Evolutionary conservation across 2,797 vertebrate species (phyloP).

Genomic region (Rhabdomys pumilio): DNA sequence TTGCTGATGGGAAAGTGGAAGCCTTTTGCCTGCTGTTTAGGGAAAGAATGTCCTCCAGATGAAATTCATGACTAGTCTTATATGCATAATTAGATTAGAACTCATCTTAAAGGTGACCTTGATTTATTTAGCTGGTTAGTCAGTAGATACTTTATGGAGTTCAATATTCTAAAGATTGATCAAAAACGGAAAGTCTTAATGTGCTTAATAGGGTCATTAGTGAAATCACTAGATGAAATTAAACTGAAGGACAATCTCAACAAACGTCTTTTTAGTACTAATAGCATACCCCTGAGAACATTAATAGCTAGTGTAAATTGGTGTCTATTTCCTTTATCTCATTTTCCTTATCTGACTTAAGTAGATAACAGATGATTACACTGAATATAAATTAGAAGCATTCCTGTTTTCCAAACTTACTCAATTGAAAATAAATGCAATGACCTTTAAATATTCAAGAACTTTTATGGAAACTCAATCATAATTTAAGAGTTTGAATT

Average conservation of each 20-base stretch:
- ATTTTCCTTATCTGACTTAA: constrained; percentile 81
- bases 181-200: constrained; percentile 79
- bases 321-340: constrained; percentile 76
- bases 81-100: background rate
- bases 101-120: constrained; percentile 74
- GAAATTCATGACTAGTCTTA: background rate
- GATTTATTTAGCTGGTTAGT: constrained; percentile 73
- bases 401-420: constrained; percentile 67
- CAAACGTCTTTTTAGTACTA: constrained; percentile 67
- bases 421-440: constrained; percentile 64
- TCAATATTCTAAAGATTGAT: constrained; percentile 73
- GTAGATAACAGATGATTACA: constrained; percentile 80
- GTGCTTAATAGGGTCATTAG: constrained; percentile 78
- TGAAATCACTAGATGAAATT: constrained; percentile 75
- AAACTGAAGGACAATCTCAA: constrained; percentile 76
- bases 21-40: background rate
- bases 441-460: constrained; percentile 65
- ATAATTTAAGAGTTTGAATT: background rate
- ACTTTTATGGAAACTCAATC: constrained; percentile 38
- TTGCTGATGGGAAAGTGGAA: background rate
- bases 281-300: constrained; percentile 66
- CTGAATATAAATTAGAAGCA: constrained; percentile 77
- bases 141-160: constrained; percentile 70
- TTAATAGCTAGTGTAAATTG: constrained; percentile 78
- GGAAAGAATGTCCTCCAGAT: background rate